Conservation (phyloP, 2,113 vertebrate genomes). For the Hemichromis elongatus region DNA sequence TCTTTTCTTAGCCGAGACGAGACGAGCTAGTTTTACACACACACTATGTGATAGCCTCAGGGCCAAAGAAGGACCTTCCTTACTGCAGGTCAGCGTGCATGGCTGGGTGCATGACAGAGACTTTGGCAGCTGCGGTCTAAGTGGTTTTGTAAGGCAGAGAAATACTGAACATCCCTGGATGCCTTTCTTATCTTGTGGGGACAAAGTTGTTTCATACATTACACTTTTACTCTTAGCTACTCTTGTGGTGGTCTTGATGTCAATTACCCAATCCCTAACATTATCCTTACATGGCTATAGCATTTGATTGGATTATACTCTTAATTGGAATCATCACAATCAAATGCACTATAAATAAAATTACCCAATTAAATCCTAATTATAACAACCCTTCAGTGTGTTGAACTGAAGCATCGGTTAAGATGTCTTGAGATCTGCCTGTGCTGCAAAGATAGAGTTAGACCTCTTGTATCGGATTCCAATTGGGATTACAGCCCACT, state of each 20-base stretch:
- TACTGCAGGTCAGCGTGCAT: conserved; percentile 44
- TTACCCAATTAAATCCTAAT: neutral
- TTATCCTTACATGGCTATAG: neutral
- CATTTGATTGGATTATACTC: neutral
- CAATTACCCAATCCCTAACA: neutral
- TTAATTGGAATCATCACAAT: neutral
- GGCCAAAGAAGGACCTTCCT: conserved; percentile 16
- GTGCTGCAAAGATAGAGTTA: neutral
- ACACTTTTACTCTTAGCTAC: conserved; percentile 58
- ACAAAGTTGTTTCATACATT: conserved; percentile 73
- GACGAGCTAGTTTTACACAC: neutral
- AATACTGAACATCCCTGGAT: conserved; percentile 18
- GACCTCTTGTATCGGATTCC: neutral
- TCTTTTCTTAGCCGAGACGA: neutral
- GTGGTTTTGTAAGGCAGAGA: conserved; percentile 8
- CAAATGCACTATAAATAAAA: neutral
- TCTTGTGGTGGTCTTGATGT: conserved; percentile 10
- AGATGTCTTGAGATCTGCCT: neutral
- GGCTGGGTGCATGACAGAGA: conserved; percentile 26
- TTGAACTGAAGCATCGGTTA: neutral
- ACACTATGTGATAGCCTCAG: neutral
- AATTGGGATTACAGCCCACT: neutral
- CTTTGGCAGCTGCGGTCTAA: conserved; percentile 43
- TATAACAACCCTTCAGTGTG: neutral
- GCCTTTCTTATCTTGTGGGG: conserved; percentile 14